A percentile compares a stretch with the other conserved stretches of the same genome.
Evolutionary conservation across 37 sponge, comb jelly and placozoan species (phyloP).

Genomic region (Chondrosia reniformis): DNA sequence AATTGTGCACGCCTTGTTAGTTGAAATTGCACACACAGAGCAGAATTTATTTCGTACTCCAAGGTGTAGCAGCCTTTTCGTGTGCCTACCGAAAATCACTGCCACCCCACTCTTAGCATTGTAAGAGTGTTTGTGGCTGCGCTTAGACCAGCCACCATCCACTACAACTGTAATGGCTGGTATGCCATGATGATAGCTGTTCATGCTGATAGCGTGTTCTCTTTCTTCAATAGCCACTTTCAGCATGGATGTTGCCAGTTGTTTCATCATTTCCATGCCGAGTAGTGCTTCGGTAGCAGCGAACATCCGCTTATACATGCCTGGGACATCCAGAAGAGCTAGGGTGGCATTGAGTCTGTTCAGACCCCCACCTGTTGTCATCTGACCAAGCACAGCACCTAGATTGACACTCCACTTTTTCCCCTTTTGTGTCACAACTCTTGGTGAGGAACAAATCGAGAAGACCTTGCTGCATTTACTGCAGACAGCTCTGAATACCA

Average conservation of each 20-base stretch:
- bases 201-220: conserved; percentile 20
- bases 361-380: conserved; percentile 46
- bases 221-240: conserved; percentile 26
- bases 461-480: conserved; percentile 6
- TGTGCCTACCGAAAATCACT: conserved; percentile 46
- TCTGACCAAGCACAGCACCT: conserved; percentile 54
- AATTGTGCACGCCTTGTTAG: not conserved
- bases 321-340: conserved; percentile 27
- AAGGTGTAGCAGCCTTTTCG: conserved; percentile 35
- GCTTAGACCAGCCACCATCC: conserved; percentile 62
- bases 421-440: not conserved
- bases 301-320: conserved; percentile 35
- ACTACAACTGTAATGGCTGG: conserved; percentile 49
- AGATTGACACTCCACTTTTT: conserved; percentile 34
- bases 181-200: conserved; percentile 29
- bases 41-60: conserved; percentile 61
- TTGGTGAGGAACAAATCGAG: not conserved
- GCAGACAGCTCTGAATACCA: conserved; percentile 10
- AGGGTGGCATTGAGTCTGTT: conserved; percentile 15
- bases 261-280: conserved; percentile 7
- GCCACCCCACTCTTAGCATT: conserved; percentile 66
- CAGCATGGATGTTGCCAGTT: not conserved
- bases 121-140: conserved; percentile 51
- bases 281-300: conserved; percentile 22
- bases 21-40: conserved; percentile 16